Base-by-base conservation (phyloP, 2,888 invertebrate genomes). In the Nipponacmea schrenckii region DNA sequence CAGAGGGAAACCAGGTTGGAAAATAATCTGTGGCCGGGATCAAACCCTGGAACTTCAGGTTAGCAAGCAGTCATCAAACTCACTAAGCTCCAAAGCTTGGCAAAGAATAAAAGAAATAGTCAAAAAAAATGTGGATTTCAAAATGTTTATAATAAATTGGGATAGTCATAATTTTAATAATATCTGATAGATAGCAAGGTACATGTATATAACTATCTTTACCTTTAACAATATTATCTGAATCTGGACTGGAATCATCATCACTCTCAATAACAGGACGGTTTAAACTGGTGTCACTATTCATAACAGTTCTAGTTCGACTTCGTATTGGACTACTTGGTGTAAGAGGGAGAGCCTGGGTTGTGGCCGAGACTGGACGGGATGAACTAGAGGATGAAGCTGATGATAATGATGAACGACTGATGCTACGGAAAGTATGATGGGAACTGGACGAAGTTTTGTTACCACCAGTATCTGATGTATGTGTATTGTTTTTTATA, bases 371-470 rank as follows among this genome's bases (percentile, higher is more conserved):
- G 0, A 79, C 79, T 5, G 81, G 77, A 62, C 78, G 79, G 12
- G 83, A 81, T 26, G 79, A 79, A 72, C 80, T 81, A 14, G 81
- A 81, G 2, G 80, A 80, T 1, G 78, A 78, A 1, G 76, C 76
- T 2, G 81, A 81, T 3, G 83, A 81, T 62, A 80, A 79, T 5
- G 81, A 80, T 31, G 82, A 82, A 69, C 79, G 76, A 68, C 79
- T 82, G 63, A 83, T 78, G 71, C 80, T 80, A 44, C 79, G 77
- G 73, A 81, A 81, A 24, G 78, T 80, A 77, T 68, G 81, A 71
- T 71, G 82, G 75, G 64, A 79, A 76, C 65, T 78, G 26, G 50
- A 31, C 45, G 67, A 71, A 75, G 70, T 45, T 50, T 74, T 81
- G 26, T 66, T 62, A 15, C 69, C 50, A 75, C 14, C 46, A 67